Evolutionary conservation across 2,797 vertebrate species (phyloP), one percentile per base, ranked within the genome.

Genomic region (Sebastes steindachneri): DNA sequence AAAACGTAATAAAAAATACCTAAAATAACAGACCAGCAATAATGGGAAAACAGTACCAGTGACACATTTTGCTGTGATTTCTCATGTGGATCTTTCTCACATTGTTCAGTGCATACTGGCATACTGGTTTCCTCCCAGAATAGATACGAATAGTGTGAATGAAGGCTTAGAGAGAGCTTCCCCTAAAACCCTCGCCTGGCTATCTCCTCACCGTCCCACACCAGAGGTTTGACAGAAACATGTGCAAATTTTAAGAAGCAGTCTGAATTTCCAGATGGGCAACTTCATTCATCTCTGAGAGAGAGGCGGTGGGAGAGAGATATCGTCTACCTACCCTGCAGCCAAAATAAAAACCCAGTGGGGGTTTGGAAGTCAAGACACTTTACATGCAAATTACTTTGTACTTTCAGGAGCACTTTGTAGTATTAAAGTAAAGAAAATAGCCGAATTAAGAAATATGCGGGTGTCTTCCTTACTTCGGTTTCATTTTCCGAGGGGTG

Each of bases 401-500:
- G 73, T 35, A 35, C 41, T 75, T 82, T 82, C 35, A 68, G 75
- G 74, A 80, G 41, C 57, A 75, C 70, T 85, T 80, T 72, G 72
- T 75, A 29, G 78, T 62, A 21, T 55, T 41, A 15, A 73, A 83
- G 83, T 66, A 80, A 69, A 70, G 68, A 70, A 86, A 88, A 81
- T 8, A 15, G 48, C 41, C 84, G 57, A 79, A 84, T 80, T 68
- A 68, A 74, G 59, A 81, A 45, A 65, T 26, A 3, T 28, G 54
- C 55, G 2, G 29, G 19, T 48, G 65, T 69, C 33, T 31, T 31
- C 14, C 37, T 74, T 33, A 12, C 12, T 82, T 90, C 80, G 92
- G 93, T 94, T 96, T 95, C 94, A 95, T 96, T 96, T 96, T 84
- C 76, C 66, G 86, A 86, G 72, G 87, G 87, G 92, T 87, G 94